Percentiles rank a stretch among this genome's conserved stretches.
These are phyloP conservation scores for Chrysomallon squamiferum DNA, from an alignment of 1,140 invertebrate species.

Conservation along the genomic window DNA sequence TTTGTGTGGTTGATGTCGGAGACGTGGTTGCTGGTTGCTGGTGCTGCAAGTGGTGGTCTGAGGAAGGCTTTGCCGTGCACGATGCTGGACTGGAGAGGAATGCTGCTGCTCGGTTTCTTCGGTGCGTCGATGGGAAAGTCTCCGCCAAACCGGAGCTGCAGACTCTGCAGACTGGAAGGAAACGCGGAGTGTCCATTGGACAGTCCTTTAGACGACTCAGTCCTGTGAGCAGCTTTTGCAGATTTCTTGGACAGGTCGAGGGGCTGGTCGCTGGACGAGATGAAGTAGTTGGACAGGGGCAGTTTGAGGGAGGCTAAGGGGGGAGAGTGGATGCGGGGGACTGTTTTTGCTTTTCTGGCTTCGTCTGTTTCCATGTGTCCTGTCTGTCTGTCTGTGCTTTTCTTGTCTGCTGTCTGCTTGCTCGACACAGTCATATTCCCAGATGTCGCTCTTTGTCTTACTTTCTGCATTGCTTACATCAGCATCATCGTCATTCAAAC, in stretches of 20 bases:
- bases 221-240: neutral
- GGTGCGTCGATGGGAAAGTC: slow-evolving; percentile 39
- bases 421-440: too few relatives aligned
- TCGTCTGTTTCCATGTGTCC: too few relatives aligned
- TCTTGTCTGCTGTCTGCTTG: too few relatives aligned
- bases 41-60: neutral
- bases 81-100: slow-evolving; percentile 23
- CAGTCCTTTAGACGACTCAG: neutral
- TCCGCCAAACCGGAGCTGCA: slow-evolving; percentile 54
- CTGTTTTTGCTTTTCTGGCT: neutral
- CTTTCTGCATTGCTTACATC: too few relatives aligned
- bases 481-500: neutral
- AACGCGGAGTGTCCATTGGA: neutral
- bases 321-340: neutral
- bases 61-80: neutral
- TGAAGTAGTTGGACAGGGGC: too few relatives aligned
- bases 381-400: too few relatives aligned
- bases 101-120: slow-evolving; percentile 25
- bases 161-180: slow-evolving; percentile 51
- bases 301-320: neutral
- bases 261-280: slow-evolving; percentile 36
- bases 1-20: neutral
- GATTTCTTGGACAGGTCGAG: slow-evolving; percentile 50
- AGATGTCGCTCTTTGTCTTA: too few relatives aligned
- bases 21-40: neutral